Evolutionary conservation across 2,797 vertebrate species (phyloP).

Genomic region (Luscinia megarhynchos): DNA sequence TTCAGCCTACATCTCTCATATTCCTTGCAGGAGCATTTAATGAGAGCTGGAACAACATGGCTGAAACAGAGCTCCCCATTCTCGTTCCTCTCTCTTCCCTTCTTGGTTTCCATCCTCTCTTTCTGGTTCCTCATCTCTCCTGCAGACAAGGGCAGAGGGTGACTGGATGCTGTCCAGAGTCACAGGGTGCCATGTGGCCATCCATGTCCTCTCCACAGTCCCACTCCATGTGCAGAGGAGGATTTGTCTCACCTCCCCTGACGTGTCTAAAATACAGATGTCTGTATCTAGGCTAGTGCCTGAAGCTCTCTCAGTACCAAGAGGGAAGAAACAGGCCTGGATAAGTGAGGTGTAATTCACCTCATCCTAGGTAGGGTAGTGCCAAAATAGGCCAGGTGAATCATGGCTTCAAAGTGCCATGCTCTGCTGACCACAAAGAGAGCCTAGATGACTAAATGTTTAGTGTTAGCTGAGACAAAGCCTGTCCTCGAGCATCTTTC

Average conservation of each 20-base stretch:
- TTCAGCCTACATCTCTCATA: background rate
- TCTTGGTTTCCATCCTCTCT: background rate
- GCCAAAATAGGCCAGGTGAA: constrained; percentile 5
- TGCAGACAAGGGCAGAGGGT: background rate
- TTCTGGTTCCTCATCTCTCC: background rate
- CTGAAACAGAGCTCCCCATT: background rate
- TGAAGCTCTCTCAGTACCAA: background rate
- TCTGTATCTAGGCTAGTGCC: background rate
- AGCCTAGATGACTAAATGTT: background rate
- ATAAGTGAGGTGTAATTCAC: background rate
- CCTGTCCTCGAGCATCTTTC: background rate
- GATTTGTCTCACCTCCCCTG: background rate
- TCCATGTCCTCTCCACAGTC: background rate
- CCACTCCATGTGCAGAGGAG: background rate
- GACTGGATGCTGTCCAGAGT: background rate
- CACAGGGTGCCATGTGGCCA: background rate
- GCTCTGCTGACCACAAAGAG: background rate
- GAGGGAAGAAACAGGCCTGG: background rate
- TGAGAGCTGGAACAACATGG: background rate
- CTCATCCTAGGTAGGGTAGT: background rate
- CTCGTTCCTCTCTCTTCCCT: background rate
- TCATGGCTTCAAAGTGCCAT: background rate
- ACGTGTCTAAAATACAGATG: too few relatives aligned
- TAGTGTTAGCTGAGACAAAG: background rate
- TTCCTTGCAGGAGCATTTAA: background rate